Evolutionary conservation across 2,113 vertebrate species (phyloP).

Genomic region (Halichoeres trimaculatus): DNA sequence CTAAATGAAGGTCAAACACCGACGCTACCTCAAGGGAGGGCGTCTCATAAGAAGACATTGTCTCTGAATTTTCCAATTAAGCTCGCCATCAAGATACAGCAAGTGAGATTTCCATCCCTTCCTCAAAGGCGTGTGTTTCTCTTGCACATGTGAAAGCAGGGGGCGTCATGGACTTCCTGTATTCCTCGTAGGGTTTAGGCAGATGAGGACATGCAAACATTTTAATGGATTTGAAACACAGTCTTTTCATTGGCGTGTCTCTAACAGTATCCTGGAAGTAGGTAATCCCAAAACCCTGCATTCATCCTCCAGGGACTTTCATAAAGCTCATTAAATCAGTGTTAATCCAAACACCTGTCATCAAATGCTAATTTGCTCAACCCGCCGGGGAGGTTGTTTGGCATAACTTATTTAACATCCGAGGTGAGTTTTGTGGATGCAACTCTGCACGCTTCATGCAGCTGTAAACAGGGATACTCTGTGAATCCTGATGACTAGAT

Average conservation of each 20-base stretch:
- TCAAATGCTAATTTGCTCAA: slow-evolving; percentile 69
- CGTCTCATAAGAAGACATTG: slow-evolving; percentile 22
- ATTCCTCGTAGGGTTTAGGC: slow-evolving; percentile 25
- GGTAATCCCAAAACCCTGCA: slow-evolving; percentile 59
- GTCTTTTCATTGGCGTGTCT: slow-evolving; percentile 48
- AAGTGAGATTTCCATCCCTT: slow-evolving; percentile 6
- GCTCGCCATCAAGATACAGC: slow-evolving; percentile 2
- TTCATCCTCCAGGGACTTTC: slow-evolving; percentile 58
- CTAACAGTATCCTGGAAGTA: slow-evolving; percentile 55
- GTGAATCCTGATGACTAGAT: slow-evolving; percentile 17
- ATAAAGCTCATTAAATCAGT: slow-evolving; percentile 68
- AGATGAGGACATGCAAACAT: slow-evolving; percentile 29
- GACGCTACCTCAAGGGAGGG: neutral
- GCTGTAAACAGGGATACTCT: slow-evolving; percentile 6
- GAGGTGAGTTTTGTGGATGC: slow-evolving; percentile 16
- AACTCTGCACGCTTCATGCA: neutral
- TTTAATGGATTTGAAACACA: slow-evolving; percentile 55
- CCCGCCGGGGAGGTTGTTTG: slow-evolving; percentile 39
- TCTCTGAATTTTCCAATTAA: slow-evolving; percentile 8
- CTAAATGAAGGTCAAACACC: neutral
- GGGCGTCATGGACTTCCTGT: neutral
- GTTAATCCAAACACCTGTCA: slow-evolving; percentile 73
- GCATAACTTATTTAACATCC: slow-evolving; percentile 46
- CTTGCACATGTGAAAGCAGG: slow-evolving; percentile 2
- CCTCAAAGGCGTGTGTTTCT: slow-evolving; percentile 10